phyloP scores from a whole-genome alignment of 2,797 vertebrate species.

The Mormyrops attenuatus region DNA sequence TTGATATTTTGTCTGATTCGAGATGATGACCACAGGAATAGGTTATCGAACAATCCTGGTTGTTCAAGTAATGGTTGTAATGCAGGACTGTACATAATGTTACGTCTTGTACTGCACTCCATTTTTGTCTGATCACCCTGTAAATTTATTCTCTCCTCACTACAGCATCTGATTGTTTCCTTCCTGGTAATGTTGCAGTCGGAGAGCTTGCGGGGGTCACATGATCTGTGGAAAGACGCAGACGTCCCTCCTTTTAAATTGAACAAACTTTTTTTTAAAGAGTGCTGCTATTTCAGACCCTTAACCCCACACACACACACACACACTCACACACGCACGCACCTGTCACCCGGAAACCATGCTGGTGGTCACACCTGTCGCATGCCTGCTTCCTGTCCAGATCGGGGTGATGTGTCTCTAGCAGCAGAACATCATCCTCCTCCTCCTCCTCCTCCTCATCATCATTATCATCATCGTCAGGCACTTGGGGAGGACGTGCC shows the following conservation, averaged over 20 bases:
- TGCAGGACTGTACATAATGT: background rate
- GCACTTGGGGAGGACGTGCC: background rate
- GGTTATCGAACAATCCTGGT: background rate
- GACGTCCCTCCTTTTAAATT: background rate
- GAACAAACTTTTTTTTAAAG: background rate
- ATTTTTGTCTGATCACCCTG: background rate
- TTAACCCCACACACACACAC: background rate
- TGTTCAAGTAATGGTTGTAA: background rate
- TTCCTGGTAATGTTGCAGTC: background rate
- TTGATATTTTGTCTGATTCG: background rate
- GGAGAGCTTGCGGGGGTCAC: background rate
- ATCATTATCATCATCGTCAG: background rate
- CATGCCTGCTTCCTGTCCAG: background rate
- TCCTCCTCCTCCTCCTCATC: no score
- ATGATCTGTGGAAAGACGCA: background rate
- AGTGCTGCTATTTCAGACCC: background rate
- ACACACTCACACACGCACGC: background rate
- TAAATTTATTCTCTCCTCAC: background rate
- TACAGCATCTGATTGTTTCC: background rate
- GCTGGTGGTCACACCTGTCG: background rate
- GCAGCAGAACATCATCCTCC: background rate
- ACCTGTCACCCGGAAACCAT: background rate
- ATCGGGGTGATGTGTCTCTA: background rate
- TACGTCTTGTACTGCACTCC: background rate
- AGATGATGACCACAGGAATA: background rate